Evolutionary conservation across 2,113 vertebrate genomes (phyloP), one percentile per base, ranked within the genome.

Genomic region (Rhipidura dahli): DNA sequence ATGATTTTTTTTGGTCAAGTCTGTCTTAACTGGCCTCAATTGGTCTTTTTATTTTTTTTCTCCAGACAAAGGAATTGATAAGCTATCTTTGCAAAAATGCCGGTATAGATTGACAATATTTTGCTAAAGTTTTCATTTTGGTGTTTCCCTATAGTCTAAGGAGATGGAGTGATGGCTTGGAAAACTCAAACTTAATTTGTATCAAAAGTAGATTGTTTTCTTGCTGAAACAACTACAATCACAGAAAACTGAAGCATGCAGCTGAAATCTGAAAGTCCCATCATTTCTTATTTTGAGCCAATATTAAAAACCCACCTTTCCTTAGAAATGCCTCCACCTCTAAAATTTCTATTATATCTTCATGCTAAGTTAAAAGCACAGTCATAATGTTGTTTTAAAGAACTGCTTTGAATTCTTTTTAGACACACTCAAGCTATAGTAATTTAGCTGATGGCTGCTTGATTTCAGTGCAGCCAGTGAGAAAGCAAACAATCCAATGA

Each of bases 401-500:
- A 33, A 61, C 47, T 65, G 14, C 28, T 61, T 68, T 90, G n/a
- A 76, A 76, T 90, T 95, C 59, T 33, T 76, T 87, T 59, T 51
- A 85, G 61, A 42, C 72, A 60, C 49, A 71, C 84, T 83, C 85
- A 33, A 95, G 83, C 39, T 70, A 39, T 8, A 68, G 44, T 64
- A 68, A 70, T 77, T 88, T 27, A 93, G 57, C 51, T 89, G 90
- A 79, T 63, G 61, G 28, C 40, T 78, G 70, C 59, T 96, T 73
- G 39, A 88, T 76, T 91, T 91, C 83, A 90, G 72, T n/a, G 44
- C 47, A 91, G 72, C 53, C 75, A 93, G 92, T 66, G 94, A 94
- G 89, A 96, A 97, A 96, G 84, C 73, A 88, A 96, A 92, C 65
- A 83, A 95, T 83, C 83, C 64, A 87, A 65, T 96, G 93, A 97